Evolutionary conservation across 53 echinoderm and acorn worm genomes (phyloP).

Genomic region (Luidia sarsii): DNA sequence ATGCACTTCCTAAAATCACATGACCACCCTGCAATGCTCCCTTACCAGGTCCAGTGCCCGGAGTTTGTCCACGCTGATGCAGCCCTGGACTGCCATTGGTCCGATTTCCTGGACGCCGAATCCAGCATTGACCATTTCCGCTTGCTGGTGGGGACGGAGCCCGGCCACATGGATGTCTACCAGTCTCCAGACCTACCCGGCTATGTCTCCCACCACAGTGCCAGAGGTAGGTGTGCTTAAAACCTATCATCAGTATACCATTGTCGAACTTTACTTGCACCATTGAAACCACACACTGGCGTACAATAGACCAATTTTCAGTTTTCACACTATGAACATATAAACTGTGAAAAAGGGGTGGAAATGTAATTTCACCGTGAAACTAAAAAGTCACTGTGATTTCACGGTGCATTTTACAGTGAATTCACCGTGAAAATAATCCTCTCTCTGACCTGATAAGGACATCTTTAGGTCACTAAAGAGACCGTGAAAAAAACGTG

Average conservation of each 20-base stretch:
- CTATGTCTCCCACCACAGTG: constrained; percentile 28
- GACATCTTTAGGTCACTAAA: no score
- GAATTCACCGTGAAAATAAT: no score
- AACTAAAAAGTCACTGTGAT: no score
- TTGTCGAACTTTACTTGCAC: neutral
- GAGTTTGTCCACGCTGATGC: constrained; percentile 20
- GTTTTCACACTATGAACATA: neutral
- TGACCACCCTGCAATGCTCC: no score
- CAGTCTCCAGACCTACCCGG: constrained; percentile 5
- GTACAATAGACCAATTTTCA: neutral
- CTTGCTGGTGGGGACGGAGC: constrained; percentile 11
- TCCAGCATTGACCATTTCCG: constrained; percentile 2
- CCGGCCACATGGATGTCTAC: constrained; percentile 10
- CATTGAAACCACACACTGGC: neutral
- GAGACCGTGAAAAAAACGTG: no score
- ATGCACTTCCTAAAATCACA: no score
- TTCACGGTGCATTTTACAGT: no score
- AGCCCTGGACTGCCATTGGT: constrained; percentile 25
- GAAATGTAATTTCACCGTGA: no score
- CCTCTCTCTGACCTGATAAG: neutral
- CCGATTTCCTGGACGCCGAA: constrained; percentile 32
- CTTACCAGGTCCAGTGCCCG: constrained; percentile 30
- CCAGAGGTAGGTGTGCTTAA: neutral
- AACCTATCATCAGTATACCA: neutral
- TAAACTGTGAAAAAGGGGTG: no score